Conservation (phyloP, 2,113 vertebrate species). For the Silurus meridionalis region DNA sequence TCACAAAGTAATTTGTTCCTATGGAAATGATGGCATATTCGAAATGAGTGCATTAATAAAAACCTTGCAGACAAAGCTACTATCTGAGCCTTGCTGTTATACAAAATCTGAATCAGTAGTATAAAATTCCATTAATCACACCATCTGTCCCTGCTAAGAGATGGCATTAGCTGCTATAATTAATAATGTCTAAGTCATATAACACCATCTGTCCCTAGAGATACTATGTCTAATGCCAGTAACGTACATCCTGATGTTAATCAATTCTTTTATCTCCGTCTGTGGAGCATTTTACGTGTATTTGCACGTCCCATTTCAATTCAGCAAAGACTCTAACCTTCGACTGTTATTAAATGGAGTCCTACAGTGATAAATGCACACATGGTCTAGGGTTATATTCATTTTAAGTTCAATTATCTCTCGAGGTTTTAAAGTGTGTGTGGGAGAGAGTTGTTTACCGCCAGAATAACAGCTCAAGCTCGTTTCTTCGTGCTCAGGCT, state of each 20-base stretch:
- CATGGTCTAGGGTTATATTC: slow-evolving; percentile 8
- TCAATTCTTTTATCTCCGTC: background rate
- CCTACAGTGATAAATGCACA: slow-evolving; percentile 28
- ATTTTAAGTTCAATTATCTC: slow-evolving; percentile 22
- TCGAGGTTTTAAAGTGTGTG: background rate
- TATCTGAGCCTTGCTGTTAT: background rate
- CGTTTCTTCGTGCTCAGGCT: slow-evolving; percentile 2
- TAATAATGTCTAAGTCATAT: background rate
- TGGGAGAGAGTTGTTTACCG: slow-evolving; percentile 26
- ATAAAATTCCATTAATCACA: background rate
- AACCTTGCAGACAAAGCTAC: background rate
- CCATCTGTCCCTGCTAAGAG: background rate
- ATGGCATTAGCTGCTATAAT: background rate
- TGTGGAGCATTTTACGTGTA: background rate
- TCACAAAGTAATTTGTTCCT: background rate
- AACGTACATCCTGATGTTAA: background rate
- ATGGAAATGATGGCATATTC: background rate
- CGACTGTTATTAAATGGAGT: slow-evolving; percentile 16
- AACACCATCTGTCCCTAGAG: background rate
- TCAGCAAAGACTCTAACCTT: background rate
- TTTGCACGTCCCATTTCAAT: background rate
- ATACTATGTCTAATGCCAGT: background rate
- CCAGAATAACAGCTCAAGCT: slow-evolving; percentile 15
- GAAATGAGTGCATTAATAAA: background rate
- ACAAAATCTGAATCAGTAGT: background rate